Evolutionary conservation across 2,113 vertebrate genomes (phyloP).

Genomic region (Pipa parva): DNA sequence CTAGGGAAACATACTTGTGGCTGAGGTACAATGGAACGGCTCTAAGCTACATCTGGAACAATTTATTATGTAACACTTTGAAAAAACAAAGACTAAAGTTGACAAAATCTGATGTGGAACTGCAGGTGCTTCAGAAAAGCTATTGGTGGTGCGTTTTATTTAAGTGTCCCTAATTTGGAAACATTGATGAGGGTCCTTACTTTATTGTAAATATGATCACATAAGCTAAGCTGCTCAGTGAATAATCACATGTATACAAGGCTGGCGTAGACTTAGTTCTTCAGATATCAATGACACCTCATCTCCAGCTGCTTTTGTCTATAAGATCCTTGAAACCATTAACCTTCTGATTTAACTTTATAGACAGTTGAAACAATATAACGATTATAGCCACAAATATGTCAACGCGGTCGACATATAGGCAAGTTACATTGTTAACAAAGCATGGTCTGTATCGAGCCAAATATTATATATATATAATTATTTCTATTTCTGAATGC

Average conservation of each 20-base stretch:
- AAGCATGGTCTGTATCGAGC: neutral
- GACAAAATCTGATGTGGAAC: no score
- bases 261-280: neutral
- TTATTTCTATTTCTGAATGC: neutral
- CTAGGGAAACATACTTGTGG: no score
- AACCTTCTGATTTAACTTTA: conserved; percentile 4
- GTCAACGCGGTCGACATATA: neutral
- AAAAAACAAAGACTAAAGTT: no score
- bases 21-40: no score
- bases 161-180: no score
- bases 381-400: conserved; percentile 9
- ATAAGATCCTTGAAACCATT: conserved; percentile 1
- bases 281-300: neutral
- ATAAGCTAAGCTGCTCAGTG: no score
- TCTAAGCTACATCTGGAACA: no score
- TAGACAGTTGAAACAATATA: conserved; percentile 3
- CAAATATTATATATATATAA: neutral
- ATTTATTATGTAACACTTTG: no score
- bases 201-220: no score
- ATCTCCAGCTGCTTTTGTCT: neutral
- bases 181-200: no score
- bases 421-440: neutral
- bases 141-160: no score
- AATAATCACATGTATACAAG: neutral
- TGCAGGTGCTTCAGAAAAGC: no score